Conservation (phyloP, 2,888 invertebrate species). For the Drosophila quinaria region DNA sequence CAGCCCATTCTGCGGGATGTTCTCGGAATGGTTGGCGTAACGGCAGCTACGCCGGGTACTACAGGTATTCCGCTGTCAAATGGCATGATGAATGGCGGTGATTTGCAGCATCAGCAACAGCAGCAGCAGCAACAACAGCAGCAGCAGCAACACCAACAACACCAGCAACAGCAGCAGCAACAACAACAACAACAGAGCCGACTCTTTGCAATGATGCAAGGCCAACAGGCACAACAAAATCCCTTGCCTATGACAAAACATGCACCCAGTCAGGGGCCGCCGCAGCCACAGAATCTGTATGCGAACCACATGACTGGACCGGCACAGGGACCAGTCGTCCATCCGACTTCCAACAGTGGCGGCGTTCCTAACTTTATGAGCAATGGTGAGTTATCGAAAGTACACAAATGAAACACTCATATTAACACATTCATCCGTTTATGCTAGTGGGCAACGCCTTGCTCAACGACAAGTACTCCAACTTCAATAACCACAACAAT, state of each 20-base stretch:
- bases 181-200: conserved; percentile 58
- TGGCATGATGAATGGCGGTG: conserved; percentile 66
- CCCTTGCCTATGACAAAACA: conserved; percentile 48
- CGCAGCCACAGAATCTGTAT: conserved; percentile 52
- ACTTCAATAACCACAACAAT: conserved; percentile 64
- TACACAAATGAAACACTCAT: background rate
- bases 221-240: conserved; percentile 50
- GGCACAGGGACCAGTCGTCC: conserved; percentile 27
- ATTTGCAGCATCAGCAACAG: conserved; percentile 66
- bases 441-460: conserved; percentile 42
- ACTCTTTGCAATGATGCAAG: conserved; percentile 70
- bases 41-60: conserved; percentile 36
- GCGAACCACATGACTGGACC: conserved; percentile 56
- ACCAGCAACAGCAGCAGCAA: conserved; percentile 29
- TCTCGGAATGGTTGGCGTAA: conserved; percentile 82
- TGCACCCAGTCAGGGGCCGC: conserved; percentile 39
- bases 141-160: conserved; percentile 37
- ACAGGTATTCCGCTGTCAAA: conserved; percentile 54
- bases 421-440: background rate
- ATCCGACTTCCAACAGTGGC: conserved; percentile 31
- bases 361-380: conserved; percentile 64
- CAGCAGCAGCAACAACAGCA: conserved; percentile 57
- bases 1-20: conserved; percentile 85
- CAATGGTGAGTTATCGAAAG: conserved; percentile 65
- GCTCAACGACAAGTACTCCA: conserved; percentile 64